These are phyloP conservation scores for Cataglyphis cursor DNA, from an alignment of 2,888 invertebrate species.

Conservation along the genomic window DNA sequence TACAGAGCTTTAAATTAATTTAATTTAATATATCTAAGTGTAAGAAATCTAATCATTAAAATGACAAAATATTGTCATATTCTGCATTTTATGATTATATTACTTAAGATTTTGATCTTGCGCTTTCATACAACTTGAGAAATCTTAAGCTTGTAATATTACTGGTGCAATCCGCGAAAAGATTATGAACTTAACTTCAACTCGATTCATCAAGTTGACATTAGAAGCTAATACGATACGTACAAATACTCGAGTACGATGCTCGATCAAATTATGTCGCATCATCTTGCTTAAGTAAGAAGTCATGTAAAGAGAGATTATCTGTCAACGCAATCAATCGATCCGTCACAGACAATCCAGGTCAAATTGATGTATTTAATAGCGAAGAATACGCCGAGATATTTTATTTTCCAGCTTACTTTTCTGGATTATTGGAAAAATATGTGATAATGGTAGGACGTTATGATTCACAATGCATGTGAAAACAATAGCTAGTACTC, in stretches of 20 bases:
- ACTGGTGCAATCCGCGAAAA: constrained; percentile 19
- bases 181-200: constrained; percentile 8
- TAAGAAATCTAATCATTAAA: background rate
- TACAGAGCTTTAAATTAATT: constrained; percentile 6
- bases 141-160: constrained; percentile 19
- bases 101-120: background rate
- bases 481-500: constrained; percentile 11
- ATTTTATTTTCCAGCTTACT: background rate
- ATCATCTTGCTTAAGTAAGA: constrained; percentile 64
- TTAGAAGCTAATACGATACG: constrained; percentile 36
- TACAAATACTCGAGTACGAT: constrained; percentile 41
- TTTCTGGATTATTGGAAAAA: background rate
- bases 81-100: background rate
- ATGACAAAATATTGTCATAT: background rate
- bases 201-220: constrained; percentile 49
- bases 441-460: background rate
- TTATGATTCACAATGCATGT: background rate
- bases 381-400: background rate
- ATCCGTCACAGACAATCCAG: constrained; percentile 61
- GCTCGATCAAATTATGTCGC: constrained; percentile 55
- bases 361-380: constrained; percentile 1
- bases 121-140: background rate
- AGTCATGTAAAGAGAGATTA: constrained; percentile 64
- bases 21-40: background rate
- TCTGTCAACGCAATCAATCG: constrained; percentile 67